Evolutionary conservation across 2,113 vertebrate species (phyloP).

Genomic region (Procavia capensis): DNA sequence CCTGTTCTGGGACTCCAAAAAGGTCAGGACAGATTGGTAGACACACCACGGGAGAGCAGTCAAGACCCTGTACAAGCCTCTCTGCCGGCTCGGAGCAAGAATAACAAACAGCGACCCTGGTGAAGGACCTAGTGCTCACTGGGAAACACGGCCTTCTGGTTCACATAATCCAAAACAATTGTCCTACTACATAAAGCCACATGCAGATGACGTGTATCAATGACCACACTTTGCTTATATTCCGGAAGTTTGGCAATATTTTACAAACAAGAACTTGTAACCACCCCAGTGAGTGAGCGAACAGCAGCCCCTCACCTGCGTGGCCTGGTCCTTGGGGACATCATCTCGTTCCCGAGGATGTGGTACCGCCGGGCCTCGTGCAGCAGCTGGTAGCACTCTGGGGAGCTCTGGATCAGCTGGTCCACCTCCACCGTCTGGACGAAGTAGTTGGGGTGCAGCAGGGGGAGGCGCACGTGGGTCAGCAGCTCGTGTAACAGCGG

Average conservation of each 20-base stretch:
- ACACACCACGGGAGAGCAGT: neutral
- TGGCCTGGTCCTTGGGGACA: constrained; percentile 97
- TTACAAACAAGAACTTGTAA: constrained; percentile 1
- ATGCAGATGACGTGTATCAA: neutral
- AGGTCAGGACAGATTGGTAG: constrained; percentile 7
- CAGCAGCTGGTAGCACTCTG: constrained; percentile 97
- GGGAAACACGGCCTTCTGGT: neutral
- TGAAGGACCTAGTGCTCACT: constrained; percentile 25
- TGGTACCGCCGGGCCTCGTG: constrained; percentile 98
- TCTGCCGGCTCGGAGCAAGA: neutral
- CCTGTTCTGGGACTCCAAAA: neutral
- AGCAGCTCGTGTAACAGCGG: constrained; percentile 94
- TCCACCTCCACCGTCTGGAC: constrained; percentile 99
- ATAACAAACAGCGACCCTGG: neutral
- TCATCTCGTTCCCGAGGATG: constrained; percentile 99
- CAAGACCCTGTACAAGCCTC: neutral
- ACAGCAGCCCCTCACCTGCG: constrained; percentile 92
- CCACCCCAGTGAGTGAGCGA: neutral
- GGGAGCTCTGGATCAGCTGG: constrained; percentile 96
- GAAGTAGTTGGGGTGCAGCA: constrained; percentile 98
- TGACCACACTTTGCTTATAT: constrained; percentile 16
- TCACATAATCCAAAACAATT: neutral
- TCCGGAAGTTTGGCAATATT: constrained; percentile 3
- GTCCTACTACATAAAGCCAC: constrained; percentile 7
- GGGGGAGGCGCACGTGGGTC: constrained; percentile 95